These are phyloP conservation scores for Pangasius macronema DNA, from an alignment of 2,797 vertebrate species.

Conservation along the genomic window DNA sequence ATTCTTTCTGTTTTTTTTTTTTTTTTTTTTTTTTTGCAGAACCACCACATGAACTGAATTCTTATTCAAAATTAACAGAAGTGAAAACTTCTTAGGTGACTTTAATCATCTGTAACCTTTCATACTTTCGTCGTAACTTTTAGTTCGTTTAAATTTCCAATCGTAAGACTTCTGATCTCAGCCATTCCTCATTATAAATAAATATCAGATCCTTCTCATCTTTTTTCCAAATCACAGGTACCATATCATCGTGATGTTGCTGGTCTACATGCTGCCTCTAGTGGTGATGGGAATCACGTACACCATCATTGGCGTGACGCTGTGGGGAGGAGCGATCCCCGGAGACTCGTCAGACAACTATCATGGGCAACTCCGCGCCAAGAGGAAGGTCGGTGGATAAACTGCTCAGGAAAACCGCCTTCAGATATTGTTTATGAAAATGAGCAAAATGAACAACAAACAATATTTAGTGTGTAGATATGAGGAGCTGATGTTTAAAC, in stretches of 20 bases:
- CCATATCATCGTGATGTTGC: slow-evolving; percentile 86
- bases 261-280: slow-evolving; percentile 91
- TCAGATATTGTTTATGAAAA: background rate
- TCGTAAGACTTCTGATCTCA: background rate
- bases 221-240: slow-evolving; percentile 74
- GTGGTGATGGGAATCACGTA: slow-evolving; percentile 95
- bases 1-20: background rate
- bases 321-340: slow-evolving; percentile 97
- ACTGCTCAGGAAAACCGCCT: background rate
- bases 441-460: background rate
- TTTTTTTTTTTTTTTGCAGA: background rate
- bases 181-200: background rate
- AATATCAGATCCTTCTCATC: background rate
- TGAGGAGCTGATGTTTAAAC: background rate
- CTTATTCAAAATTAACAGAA: background rate
- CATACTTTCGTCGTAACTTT: background rate
- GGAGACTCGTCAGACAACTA: slow-evolving; percentile 94
- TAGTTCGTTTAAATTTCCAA: background rate
- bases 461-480: background rate
- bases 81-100: background rate
- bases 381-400: slow-evolving; percentile 86
- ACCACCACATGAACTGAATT: background rate
- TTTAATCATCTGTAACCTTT: too few species aligned
- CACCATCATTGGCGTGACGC: slow-evolving; percentile 90
- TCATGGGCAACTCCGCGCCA: slow-evolving; percentile 91